These are phyloP conservation scores for Carlito syrichta DNA, from an alignment of 2,113 vertebrate genomes.

Conservation along the genomic window DNA sequence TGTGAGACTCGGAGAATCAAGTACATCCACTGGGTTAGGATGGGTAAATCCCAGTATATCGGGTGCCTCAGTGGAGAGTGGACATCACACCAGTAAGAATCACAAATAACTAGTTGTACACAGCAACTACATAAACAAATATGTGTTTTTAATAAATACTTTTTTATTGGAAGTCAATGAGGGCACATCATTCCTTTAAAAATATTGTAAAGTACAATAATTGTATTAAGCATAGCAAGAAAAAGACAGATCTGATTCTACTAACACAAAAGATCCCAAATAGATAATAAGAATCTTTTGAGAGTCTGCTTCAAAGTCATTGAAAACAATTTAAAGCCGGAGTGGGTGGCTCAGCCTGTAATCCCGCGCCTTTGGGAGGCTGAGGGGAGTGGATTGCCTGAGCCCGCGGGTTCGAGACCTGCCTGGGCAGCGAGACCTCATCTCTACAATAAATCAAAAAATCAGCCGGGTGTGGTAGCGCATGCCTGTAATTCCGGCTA, in stretches of 20 bases:
- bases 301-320: background rate
- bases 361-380: too few relatives aligned
- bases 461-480: too few relatives aligned
- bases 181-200: background rate
- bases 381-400: too few relatives aligned
- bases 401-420: too few relatives aligned
- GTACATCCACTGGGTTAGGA: background rate
- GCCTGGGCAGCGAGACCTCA: too few relatives aligned
- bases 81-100: background rate
- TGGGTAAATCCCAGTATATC: background rate
- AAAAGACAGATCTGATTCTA: background rate
- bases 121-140: background rate
- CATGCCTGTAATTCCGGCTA: too few relatives aligned
- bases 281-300: background rate
- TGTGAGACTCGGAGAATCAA: background rate
- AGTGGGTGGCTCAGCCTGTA: too few relatives aligned
- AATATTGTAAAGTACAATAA: constrained; percentile 25
- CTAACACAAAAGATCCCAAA: background rate
- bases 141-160: background rate
- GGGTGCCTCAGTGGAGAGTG: background rate
- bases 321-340: constrained; percentile 1
- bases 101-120: background rate
- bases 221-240: background rate
- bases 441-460: too few relatives aligned
- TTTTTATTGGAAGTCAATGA: background rate